These are phyloP conservation scores for Coregonus sp. DNA, from an alignment of 2,797 vertebrate species.

Conservation along the genomic window DNA sequence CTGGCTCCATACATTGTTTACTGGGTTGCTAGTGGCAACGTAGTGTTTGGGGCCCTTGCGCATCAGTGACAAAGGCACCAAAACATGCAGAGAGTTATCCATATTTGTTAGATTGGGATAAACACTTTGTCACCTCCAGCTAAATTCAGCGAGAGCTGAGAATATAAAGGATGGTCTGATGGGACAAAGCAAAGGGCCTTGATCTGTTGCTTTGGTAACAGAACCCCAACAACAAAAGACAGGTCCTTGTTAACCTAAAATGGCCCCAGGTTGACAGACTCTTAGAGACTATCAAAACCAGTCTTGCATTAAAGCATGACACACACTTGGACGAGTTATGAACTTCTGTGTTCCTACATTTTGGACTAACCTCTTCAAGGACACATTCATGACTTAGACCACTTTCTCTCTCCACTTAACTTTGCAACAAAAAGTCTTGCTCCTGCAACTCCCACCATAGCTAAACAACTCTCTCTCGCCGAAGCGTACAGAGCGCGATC, in stretches of 20 bases:
- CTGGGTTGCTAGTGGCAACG: slow-evolving; percentile 48
- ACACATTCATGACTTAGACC: slow-evolving; percentile 32
- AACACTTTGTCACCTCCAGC: slow-evolving; percentile 24
- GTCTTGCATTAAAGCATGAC: slow-evolving; percentile 33
- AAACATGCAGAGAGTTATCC: slow-evolving; percentile 33
- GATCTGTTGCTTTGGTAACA: slow-evolving; percentile 49
- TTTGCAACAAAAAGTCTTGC: slow-evolving; percentile 21
- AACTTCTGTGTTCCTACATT: slow-evolving; percentile 17
- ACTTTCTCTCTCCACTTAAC: slow-evolving; percentile 8
- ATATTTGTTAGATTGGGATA: slow-evolving; percentile 38
- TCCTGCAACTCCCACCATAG: too few species aligned
- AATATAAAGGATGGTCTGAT: slow-evolving; percentile 19
- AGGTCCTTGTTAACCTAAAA: slow-evolving; percentile 41
- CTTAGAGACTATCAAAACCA: slow-evolving; percentile 27
- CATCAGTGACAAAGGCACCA: slow-evolving; percentile 30
- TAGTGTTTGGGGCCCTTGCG: slow-evolving; percentile 23
- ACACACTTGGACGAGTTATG: slow-evolving; percentile 31
- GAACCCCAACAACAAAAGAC: slow-evolving; percentile 33
- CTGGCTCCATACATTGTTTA: slow-evolving; percentile 44
- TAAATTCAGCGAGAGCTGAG: slow-evolving; percentile 12
- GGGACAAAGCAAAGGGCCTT: slow-evolving; percentile 11
- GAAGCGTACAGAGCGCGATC: too few species aligned
- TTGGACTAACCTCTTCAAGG: slow-evolving; percentile 24
- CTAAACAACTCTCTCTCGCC: too few species aligned
- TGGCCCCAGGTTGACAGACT: slow-evolving; percentile 14